A percentile compares a stretch with the other conserved stretches of the same genome.
These are phyloP conservation scores for Sinotaia quadrata DNA, from an alignment of 2,888 invertebrate genomes.

Conservation along the genomic window DNA sequence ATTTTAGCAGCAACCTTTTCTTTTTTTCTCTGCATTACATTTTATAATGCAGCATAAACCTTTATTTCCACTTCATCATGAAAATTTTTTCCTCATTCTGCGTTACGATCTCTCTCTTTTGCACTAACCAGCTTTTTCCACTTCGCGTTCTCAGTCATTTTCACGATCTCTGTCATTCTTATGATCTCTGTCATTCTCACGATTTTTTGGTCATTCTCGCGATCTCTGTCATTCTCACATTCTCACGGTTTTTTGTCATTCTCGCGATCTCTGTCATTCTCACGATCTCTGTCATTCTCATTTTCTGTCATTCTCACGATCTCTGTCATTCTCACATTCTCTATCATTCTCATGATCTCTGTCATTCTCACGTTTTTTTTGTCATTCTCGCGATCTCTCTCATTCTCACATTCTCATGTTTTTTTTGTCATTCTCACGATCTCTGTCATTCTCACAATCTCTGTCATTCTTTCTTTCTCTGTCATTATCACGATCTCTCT, in stretches of 20 bases:
- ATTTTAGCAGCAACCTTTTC: not conserved
- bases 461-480: too few relatives aligned
- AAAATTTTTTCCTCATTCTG: not conserved
- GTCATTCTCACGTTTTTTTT: too few relatives aligned
- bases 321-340: not conserved
- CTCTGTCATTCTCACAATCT: too few relatives aligned
- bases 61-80: not conserved
- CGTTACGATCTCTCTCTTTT: not conserved
- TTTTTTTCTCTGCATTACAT: not conserved
- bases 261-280: too few relatives aligned
- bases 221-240: too few relatives aligned
- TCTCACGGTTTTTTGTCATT: too few relatives aligned
- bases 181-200: not conserved
- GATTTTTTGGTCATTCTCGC: too few relatives aligned
- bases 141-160: not conserved
- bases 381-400: too few relatives aligned
- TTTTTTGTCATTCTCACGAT: too few relatives aligned
- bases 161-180: constrained; percentile 1
- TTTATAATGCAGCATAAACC: not conserved
- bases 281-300: constrained; percentile 1
- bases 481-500: too few relatives aligned
- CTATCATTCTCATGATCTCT: not conserved
- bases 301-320: not conserved
- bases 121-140: not conserved
- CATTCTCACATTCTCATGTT: too few relatives aligned